Base-by-base conservation (phyloP, 2,888 invertebrate genomes). In the Oconnorella tubifera region DNA sequence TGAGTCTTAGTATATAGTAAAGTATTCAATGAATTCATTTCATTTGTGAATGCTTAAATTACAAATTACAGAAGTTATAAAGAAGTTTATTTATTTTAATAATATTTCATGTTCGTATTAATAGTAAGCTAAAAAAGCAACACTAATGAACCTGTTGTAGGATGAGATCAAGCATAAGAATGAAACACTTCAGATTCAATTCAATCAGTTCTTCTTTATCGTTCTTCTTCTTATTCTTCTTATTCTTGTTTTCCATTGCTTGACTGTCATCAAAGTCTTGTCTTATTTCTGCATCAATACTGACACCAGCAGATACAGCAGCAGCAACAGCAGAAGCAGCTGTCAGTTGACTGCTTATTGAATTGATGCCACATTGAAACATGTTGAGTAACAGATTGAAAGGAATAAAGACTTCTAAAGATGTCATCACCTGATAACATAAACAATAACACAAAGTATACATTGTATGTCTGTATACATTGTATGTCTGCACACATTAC, bases 81-180 rank as follows among this genome's bases (percentile, higher is more conserved):
- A n/a, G n/a, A n/a, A n/a, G n/a, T n/a, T n/a, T n/a, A n/a, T n/a
- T n/a, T n/a, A n/a, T n/a, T n/a, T n/a, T n/a, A n/a, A n/a, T n/a
- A n/a, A n/a, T n/a, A n/a, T n/a, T n/a, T n/a, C n/a, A n/a, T n/a
- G n/a, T n/a, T n/a, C n/a, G n/a, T n/a, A n/a, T n/a, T n/a, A n/a
- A n/a, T n/a, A n/a, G n/a, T n/a, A n/a, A n/a, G n/a, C n/a, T n/a
- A n/a, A n/a, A n/a, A n/a, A n/a, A n/a, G n/a, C n/a, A n/a, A n/a
- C n/a, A n/a, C n/a, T n/a, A n/a, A n/a, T n/a, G n/a, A n/a, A 90
- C 91, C 86, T 99, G 98, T 84, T 95, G 95, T 19, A 97, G 84
- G 57, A 96, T 84, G 72, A 97, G 90, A 78, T 99, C 98, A 69
- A 98, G 84, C 94, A 98, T 96, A 49, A 97, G 86, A 71, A 97